Evolutionary conservation across 35 echinoderm and acorn worm species (phyloP).

Genomic region (Ptychodera flava): DNA sequence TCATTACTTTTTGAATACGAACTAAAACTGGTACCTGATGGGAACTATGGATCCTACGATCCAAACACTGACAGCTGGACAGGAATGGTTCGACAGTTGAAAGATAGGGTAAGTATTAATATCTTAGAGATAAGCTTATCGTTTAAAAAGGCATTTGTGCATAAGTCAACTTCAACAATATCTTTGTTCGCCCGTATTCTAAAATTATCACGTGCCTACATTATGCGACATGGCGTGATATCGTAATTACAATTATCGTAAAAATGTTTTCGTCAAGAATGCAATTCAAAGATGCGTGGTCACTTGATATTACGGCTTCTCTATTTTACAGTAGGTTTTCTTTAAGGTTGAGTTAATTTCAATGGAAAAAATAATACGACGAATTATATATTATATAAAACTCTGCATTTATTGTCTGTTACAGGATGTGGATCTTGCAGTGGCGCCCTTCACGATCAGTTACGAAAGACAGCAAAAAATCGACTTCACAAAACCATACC

Average conservation of each 20-base stretch:
- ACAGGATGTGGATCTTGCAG: conserved; percentile 84
- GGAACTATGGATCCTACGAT: conserved; percentile 25
- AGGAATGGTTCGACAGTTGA: conserved; percentile 83
- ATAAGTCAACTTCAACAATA: neutral
- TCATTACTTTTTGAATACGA: conserved; percentile 39
- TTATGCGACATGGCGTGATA: neutral
- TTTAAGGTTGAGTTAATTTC: too few species aligned
- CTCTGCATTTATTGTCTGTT: too few species aligned
- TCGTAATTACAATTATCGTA: neutral
- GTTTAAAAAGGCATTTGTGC: neutral
- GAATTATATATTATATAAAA: too few species aligned
- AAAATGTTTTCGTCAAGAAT: neutral
- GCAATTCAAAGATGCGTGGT: too few species aligned
- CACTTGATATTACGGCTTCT: too few species aligned
- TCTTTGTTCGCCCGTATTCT: neutral
- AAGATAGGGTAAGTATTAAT: conserved; percentile 48
- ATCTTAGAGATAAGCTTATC: too few species aligned
- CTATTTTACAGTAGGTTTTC: too few species aligned
- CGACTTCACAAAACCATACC: conserved; percentile 91
- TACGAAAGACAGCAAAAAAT: conserved; percentile 77
- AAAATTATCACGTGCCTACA: neutral
- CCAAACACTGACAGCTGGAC: conserved; percentile 42
- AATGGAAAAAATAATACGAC: too few species aligned
- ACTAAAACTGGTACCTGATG: conserved; percentile 19
- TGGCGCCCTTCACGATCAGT: conserved; percentile 84